Evolutionary conservation across 2,797 vertebrate species (phyloP).

Genomic region (Stomatorhinus walkeri): DNA sequence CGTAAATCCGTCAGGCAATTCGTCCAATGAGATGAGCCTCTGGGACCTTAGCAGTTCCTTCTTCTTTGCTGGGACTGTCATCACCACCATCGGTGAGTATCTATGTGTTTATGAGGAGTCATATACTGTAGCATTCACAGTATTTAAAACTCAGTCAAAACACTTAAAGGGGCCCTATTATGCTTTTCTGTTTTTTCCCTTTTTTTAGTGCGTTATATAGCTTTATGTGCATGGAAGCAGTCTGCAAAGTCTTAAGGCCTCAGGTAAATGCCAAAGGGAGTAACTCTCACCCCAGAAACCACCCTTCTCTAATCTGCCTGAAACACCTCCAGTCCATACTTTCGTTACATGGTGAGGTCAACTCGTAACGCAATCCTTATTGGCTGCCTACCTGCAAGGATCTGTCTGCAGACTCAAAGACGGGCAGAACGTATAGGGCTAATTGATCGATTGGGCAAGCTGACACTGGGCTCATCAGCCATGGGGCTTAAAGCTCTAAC

Average conservation of each 20-base stretch:
- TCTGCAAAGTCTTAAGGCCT: not conserved
- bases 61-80: slow-evolving; percentile 97
- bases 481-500: not conserved
- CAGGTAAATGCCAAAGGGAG: not conserved
- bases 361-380: not conserved
- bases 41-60: slow-evolving; percentile 97
- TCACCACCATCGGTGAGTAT: slow-evolving; percentile 89
- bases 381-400: not conserved
- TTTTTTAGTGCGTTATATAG: not conserved
- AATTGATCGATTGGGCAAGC: not conserved
- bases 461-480: not conserved
- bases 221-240: not conserved
- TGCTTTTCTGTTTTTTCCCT: not conserved
- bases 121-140: not conserved
- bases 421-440: not conserved
- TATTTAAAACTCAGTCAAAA: not conserved
- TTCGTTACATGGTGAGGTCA: not conserved
- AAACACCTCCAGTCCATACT: not conserved
- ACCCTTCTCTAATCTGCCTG: not conserved
- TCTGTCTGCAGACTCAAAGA: not conserved
- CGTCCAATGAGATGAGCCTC: slow-evolving; percentile 84
- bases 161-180: not conserved
- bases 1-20: slow-evolving; percentile 82
- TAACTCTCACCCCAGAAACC: not conserved
- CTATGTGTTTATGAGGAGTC: not conserved